phyloP scores from a whole-genome alignment of 2,888 invertebrate genomes.

The Autographa pulchrina region DNA sequence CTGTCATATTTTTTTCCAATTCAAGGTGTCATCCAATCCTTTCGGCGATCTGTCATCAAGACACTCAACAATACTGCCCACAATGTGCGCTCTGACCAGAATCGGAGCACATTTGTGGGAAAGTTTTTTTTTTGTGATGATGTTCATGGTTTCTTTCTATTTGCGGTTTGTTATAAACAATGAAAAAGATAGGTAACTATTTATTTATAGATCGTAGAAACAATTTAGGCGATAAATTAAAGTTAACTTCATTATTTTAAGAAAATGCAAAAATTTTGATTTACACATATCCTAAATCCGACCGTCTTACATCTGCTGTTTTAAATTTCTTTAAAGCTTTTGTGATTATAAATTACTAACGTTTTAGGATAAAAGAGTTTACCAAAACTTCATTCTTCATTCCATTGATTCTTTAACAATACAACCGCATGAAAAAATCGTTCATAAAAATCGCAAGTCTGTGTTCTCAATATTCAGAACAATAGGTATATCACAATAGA shows the following conservation, averaged over 20 bases:
- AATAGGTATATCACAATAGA: slow-evolving; percentile 59
- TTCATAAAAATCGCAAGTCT: slow-evolving; percentile 41
- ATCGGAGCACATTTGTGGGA: slow-evolving; percentile 80
- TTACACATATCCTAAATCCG: too few species aligned
- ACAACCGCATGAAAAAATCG: slow-evolving; percentile 31
- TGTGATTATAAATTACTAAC: slow-evolving; percentile 8
- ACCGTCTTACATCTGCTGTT: neutral
- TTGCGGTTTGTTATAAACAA: slow-evolving; percentile 21
- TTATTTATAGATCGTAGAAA: neutral
- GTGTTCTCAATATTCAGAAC: slow-evolving; percentile 40
- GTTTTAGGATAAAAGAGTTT: slow-evolving; percentile 11
- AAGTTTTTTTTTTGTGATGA: slow-evolving; percentile 65
- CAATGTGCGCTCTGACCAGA: slow-evolving; percentile 87
- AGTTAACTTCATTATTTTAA: too few species aligned
- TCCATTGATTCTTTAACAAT: slow-evolving; percentile 30
- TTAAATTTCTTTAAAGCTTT: slow-evolving; percentile 12
- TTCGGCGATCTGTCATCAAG: slow-evolving; percentile 73
- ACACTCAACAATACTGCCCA: slow-evolving; percentile 74
- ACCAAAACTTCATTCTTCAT: slow-evolving; percentile 2
- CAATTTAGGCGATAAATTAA: neutral
- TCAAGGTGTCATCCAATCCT: slow-evolving; percentile 84
- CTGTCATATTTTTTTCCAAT: slow-evolving; percentile 79
- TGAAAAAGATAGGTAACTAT: neutral
- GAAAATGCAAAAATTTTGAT: too few species aligned
- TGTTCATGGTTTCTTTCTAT: slow-evolving; percentile 60